Evolutionary conservation across 2,888 invertebrate genomes (phyloP).

Genomic region (Xylota sylvarum): DNA sequence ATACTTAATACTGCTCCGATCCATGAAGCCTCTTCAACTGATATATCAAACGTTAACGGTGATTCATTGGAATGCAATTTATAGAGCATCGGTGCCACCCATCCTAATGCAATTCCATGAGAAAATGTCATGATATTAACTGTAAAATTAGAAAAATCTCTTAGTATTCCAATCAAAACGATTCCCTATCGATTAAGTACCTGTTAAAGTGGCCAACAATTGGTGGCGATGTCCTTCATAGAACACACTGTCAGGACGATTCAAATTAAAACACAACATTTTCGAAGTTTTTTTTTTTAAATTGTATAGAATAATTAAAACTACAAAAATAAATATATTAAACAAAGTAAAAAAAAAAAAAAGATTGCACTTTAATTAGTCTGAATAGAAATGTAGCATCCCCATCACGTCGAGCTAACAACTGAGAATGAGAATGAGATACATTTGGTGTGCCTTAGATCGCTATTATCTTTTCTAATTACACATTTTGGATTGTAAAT

Average conservation of each 20-base stretch:
- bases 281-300: slow-evolving; percentile 21
- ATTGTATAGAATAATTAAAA: not conserved
- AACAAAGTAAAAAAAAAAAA: not conserved
- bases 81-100: slow-evolving; percentile 82
- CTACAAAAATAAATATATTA: not conserved
- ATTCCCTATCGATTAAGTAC: slow-evolving; percentile 2
- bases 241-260: slow-evolving; percentile 51
- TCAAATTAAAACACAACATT: slow-evolving; percentile 21
- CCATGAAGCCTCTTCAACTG: slow-evolving; percentile 83
- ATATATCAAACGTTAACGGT: slow-evolving; percentile 80
- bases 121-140: slow-evolving; percentile 82
- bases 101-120: slow-evolving; percentile 83
- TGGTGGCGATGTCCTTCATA: slow-evolving; percentile 46
- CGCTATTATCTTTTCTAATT: slow-evolving; percentile 16
- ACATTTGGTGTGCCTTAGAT: slow-evolving; percentile 25
- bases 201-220: slow-evolving; percentile 42
- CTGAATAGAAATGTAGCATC: slow-evolving; percentile 13
- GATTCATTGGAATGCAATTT: slow-evolving; percentile 79
- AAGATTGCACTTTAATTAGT: too few relatives aligned
- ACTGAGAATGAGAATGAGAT: slow-evolving; percentile 37
- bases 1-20: slow-evolving; percentile 81
- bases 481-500: slow-evolving; percentile 6
- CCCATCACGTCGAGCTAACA: slow-evolving; percentile 29
- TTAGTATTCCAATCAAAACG: not conserved
- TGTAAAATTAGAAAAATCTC: slow-evolving; percentile 62